Conservation (phyloP, 2,113 vertebrate species). For the Lonchura striata region DNA sequence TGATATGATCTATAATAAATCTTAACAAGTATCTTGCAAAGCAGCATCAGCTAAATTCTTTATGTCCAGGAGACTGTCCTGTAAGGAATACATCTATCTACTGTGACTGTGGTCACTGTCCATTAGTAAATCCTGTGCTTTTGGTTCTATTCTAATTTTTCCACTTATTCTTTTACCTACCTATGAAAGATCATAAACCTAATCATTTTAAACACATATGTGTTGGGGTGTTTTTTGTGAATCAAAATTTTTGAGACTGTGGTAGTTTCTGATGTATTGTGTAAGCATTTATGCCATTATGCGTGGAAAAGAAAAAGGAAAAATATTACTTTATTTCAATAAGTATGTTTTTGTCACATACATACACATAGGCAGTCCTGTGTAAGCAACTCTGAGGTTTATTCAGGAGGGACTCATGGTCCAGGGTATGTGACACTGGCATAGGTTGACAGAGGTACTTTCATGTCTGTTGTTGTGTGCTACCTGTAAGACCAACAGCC, state of each 20-base stretch:
- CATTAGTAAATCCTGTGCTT: neutral
- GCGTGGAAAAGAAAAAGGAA: neutral
- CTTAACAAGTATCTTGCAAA: neutral
- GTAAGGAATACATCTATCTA: neutral
- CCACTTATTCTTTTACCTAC: neutral
- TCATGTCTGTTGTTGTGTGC: neutral
- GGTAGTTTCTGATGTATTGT: neutral
- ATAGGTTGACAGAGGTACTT: neutral
- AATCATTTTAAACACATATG: neutral
- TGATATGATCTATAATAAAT: neutral
- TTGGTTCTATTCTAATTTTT: neutral
- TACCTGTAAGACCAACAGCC: neutral
- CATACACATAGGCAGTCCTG: neutral
- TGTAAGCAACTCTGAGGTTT: neutral
- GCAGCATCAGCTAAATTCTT: neutral
- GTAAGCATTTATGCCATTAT: neutral
- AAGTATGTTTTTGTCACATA: neutral
- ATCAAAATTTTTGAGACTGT: neutral
- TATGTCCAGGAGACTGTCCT: neutral
- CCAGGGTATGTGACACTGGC: rapidly evolving
- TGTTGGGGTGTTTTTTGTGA: rapidly evolving
- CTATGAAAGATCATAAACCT: neutral
- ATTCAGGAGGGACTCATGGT: neutral
- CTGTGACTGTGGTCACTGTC: neutral
- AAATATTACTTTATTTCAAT: neutral